Percentiles rank a stretch among this genome's conserved stretches.
Conservation (phyloP, 2,888 invertebrate genomes). For the Lithophane socia region DNA sequence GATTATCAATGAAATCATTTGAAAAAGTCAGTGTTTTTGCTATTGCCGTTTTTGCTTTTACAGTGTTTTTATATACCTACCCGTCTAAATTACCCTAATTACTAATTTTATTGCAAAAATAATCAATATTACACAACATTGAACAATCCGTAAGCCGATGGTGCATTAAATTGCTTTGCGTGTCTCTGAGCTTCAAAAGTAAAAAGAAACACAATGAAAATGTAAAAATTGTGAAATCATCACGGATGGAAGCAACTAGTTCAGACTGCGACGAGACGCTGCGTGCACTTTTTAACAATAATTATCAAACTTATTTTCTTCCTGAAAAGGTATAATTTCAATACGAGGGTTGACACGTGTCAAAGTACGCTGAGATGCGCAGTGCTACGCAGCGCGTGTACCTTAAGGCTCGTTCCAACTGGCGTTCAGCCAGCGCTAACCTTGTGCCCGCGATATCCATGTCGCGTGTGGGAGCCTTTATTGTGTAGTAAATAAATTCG, state of each 20-base stretch:
- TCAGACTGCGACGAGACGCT: no score
- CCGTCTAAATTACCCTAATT: neutral
- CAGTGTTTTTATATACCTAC: neutral
- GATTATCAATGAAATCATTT: neutral
- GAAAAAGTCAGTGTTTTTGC: neutral
- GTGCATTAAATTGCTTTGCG: constrained; percentile 31
- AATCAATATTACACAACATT: neutral
- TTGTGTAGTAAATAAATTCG: no score
- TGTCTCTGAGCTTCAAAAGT: neutral
- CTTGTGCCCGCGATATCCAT: no score
- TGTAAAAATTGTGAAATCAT: neutral
- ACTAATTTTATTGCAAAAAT: neutral
- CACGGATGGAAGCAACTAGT: neutral
- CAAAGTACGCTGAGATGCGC: no score
- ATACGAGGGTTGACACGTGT: no score
- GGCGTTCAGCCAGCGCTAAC: no score
- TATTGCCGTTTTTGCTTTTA: constrained; percentile 1
- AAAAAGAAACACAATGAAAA: constrained; percentile 10
- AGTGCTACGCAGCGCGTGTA: no score
- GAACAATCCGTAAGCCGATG: constrained; percentile 4
- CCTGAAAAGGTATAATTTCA: no score
- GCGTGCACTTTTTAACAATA: no score
- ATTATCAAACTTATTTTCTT: no score
- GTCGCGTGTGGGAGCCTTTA: no score
- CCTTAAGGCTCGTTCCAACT: no score